Conservation (phyloP, 2,797 vertebrate species). For the Lerista edwardsae region DNA sequence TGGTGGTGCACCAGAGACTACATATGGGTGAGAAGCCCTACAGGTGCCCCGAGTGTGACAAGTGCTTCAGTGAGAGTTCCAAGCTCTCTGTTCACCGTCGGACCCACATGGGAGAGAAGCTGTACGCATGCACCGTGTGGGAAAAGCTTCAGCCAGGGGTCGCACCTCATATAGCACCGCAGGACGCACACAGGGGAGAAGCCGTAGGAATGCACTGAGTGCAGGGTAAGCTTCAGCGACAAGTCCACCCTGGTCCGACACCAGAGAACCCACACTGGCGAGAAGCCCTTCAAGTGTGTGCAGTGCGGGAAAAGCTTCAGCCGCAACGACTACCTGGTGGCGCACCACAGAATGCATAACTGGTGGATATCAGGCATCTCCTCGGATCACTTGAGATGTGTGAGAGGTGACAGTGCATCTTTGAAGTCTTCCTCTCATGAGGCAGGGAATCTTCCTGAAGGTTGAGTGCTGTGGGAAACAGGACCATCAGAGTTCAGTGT, state of each 20-base stretch:
- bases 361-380: not conserved
- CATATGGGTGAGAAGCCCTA: not conserved
- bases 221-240: conserved; percentile 41
- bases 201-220: conserved; percentile 46
- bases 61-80: conserved; percentile 69
- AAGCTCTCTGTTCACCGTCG: conserved; percentile 68
- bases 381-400: not conserved
- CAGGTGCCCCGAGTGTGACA: conserved; percentile 58
- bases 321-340: conserved; percentile 50
- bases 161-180: not conserved
- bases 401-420: not conserved
- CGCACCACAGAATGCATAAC: conserved; percentile 30
- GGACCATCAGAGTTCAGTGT: too few relatives aligned
- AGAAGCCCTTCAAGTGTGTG: conserved; percentile 21
- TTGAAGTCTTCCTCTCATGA: not conserved
- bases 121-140: not conserved
- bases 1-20: conserved; percentile 64
- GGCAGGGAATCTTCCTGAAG: too few relatives aligned
- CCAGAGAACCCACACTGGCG: conserved; percentile 33
- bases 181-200: conserved; percentile 27
- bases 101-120: not conserved
- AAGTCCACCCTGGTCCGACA: conserved; percentile 51
- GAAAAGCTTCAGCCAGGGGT: not conserved
- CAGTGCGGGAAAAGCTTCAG: conserved; percentile 50
- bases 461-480: too few relatives aligned